Percentiles rank a stretch among this genome's conserved stretches.
These are phyloP conservation scores for Aleiodes alternator DNA, from an alignment of 2,888 invertebrate species.

Conservation along the genomic window DNA sequence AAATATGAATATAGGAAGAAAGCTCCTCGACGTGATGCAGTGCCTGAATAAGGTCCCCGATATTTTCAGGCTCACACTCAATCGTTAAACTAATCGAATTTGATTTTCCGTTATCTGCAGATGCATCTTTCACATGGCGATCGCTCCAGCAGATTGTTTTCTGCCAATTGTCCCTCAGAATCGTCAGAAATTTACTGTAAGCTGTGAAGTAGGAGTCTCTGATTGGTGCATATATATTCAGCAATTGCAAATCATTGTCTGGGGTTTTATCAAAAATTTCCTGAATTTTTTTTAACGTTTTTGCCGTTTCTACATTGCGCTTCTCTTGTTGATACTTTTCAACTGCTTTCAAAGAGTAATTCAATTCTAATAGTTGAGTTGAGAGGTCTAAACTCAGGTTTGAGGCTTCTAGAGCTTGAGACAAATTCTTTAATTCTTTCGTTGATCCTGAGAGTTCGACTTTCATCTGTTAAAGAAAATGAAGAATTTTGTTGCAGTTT, in stretches of 20 bases:
- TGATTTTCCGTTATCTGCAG: conserved; percentile 29
- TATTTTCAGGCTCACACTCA: conserved; percentile 60
- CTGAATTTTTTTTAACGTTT: conserved; percentile 77
- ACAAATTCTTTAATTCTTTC: conserved; percentile 79
- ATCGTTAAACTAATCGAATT: conserved; percentile 55
- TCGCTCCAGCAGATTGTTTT: conserved; percentile 76
- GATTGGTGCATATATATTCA: conserved; percentile 77
- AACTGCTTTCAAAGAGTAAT: conserved; percentile 72
- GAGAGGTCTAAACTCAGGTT: conserved; percentile 78
- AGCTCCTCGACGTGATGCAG: conserved; percentile 74
- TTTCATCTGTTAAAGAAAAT: conserved; percentile 74
- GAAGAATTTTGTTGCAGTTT: not conserved
- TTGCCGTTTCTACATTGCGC: conserved; percentile 76
- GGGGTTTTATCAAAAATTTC: conserved; percentile 74
- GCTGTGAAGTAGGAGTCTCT: conserved; percentile 75
- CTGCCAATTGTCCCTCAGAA: conserved; percentile 77
- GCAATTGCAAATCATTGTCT: conserved; percentile 76
- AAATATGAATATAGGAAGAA: conserved; percentile 77
- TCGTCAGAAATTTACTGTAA: conserved; percentile 75
- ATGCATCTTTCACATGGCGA: conserved; percentile 56
- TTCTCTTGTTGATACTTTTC: conserved; percentile 67
- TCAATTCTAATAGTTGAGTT: conserved; percentile 72
- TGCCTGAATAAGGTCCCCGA: conserved; percentile 73
- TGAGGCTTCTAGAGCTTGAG: conserved; percentile 78
- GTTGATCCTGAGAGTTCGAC: conserved; percentile 80